These are phyloP conservation scores for Acanthopleura granulata DNA, from an alignment of 2,888 invertebrate species.

Conservation along the genomic window DNA sequence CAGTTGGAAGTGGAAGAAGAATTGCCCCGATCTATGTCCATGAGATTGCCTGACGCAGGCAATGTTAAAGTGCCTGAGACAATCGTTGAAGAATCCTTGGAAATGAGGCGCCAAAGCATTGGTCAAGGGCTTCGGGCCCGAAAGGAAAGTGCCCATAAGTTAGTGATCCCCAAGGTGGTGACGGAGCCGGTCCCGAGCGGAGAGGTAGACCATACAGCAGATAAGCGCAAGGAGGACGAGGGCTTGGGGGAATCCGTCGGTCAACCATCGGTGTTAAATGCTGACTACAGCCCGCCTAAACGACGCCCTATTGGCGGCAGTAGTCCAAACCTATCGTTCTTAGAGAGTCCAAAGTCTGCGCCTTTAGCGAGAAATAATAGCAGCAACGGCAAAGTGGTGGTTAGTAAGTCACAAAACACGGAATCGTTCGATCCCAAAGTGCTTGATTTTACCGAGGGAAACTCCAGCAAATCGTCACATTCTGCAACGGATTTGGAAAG, in stretches of 20 bases:
- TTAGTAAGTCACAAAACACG: background rate
- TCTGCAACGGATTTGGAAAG: background rate
- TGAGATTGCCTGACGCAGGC: background rate
- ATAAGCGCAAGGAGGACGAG: conserved; percentile 32
- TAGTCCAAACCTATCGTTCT: conserved; percentile 3
- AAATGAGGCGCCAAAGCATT: conserved; percentile 28
- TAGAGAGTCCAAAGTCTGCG: background rate
- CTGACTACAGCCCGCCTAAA: background rate
- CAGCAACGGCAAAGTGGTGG: background rate
- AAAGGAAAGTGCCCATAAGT: background rate
- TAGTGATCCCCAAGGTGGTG: background rate
- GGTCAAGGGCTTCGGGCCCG: conserved; percentile 6
- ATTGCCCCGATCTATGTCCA: conserved; percentile 4
- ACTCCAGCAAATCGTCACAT: background rate
- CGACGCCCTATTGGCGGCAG: background rate
- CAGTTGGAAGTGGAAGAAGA: conserved; percentile 24
- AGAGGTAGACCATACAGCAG: conserved; percentile 11
- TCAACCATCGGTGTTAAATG: conserved; percentile 39
- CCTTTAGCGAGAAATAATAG: background rate
- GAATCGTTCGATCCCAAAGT: background rate
- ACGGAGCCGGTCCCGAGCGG: background rate
- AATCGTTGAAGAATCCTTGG: conserved; percentile 50
- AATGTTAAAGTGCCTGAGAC: conserved; percentile 42
- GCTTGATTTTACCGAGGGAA: background rate
- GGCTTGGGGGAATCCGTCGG: conserved; percentile 47